Evolutionary conservation across 1,140 invertebrate species (phyloP).

Genomic region (Eueides isabella): DNA sequence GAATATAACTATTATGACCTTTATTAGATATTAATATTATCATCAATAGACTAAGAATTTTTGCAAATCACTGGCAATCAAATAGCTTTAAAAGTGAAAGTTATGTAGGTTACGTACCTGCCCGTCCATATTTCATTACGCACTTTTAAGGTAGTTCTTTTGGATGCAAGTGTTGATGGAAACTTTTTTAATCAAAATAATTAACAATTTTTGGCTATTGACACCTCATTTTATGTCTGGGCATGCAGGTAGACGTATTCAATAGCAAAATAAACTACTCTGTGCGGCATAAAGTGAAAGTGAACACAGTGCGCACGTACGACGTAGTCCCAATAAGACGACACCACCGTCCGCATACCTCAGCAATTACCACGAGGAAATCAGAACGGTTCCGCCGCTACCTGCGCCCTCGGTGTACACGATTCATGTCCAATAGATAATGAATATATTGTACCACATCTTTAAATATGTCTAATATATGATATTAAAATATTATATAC

Average conservation of each 20-base stretch:
- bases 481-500: not conserved
- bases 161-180: not conserved
- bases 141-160: not conserved
- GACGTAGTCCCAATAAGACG: conserved; percentile 77
- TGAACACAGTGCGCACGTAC: conserved; percentile 71
- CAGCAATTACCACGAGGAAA: conserved; percentile 78
- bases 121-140: not conserved
- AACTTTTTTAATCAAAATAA: not conserved
- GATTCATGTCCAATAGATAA: conserved; percentile 32
- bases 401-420: conserved; percentile 47
- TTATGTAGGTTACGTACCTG: conserved; percentile 32
- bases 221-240: conserved; percentile 20
- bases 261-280: conserved; percentile 55
- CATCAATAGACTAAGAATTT: not conserved
- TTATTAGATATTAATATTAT: not conserved
- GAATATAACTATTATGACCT: not conserved
- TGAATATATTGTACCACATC: not conserved
- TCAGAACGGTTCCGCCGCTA: conserved; percentile 66
- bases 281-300: conserved; percentile 75
- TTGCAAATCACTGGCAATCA: conserved; percentile 18
- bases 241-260: conserved; percentile 48
- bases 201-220: conserved; percentile 17
- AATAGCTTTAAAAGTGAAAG: conserved; percentile 43
- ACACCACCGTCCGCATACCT: conserved; percentile 78
- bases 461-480: not conserved